Percentiles rank a stretch among this genome's conserved stretches.
These are phyloP conservation scores for Selenia dentaria DNA, from an alignment of 2,888 invertebrate genomes.

Conservation along the genomic window DNA sequence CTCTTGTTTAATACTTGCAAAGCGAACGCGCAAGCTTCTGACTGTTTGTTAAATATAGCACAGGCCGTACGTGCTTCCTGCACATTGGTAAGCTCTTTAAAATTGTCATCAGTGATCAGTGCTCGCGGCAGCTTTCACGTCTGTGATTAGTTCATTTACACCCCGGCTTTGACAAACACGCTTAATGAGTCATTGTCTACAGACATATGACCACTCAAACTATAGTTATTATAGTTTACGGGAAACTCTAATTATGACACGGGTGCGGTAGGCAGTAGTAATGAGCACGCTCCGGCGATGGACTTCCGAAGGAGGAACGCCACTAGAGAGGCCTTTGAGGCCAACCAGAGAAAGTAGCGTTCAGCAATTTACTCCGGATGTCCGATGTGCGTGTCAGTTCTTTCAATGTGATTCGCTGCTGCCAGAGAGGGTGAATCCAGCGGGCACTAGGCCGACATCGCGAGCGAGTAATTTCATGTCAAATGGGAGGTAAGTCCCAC, in stretches of 20 bases:
- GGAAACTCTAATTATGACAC: conserved; percentile 57
- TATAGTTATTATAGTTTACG: conserved; percentile 46
- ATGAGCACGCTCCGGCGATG: conserved; percentile 86
- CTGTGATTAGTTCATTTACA: conserved; percentile 77
- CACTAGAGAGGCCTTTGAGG: conserved; percentile 85
- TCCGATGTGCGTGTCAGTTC: conserved; percentile 94
- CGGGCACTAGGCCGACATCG: conserved; percentile 87
- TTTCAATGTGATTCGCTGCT: conserved; percentile 92
- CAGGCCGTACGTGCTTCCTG: conserved; percentile 71
- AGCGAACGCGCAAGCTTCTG: conserved; percentile 78
- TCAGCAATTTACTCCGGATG: conserved; percentile 90
- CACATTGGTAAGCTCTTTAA: conserved; percentile 79
- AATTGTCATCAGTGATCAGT: conserved; percentile 81
- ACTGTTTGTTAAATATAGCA: conserved; percentile 78
- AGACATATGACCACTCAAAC: conserved; percentile 45
- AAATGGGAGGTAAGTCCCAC: conserved; percentile 70
- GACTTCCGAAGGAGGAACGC: conserved; percentile 88
- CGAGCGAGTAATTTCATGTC: conserved; percentile 80
- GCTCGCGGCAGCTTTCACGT: conserved; percentile 79
- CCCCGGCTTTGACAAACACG: conserved; percentile 63
- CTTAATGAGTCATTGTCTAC: conserved; percentile 59
- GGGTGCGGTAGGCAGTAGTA: conserved; percentile 58
- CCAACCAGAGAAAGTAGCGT: conserved; percentile 90
- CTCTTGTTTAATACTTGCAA: conserved; percentile 67
- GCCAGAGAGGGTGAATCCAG: conserved; percentile 89